Evolutionary conservation across 2,888 invertebrate genomes (phyloP).

Genomic region (Drosophila subsilvestris): DNA sequence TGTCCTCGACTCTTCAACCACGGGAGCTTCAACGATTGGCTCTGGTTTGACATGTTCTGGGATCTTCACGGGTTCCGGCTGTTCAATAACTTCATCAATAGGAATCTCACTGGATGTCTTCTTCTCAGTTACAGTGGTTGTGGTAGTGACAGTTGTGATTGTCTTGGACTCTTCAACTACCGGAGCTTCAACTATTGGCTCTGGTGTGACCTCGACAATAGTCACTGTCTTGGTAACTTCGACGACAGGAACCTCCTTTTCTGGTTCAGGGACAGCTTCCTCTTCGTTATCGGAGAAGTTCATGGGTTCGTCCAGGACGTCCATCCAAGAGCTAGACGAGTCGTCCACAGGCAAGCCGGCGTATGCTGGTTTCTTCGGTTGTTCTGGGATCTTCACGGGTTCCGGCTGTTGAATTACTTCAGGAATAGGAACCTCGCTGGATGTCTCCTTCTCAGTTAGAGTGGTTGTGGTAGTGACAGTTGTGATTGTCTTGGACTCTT

Average conservation of each 20-base stretch:
- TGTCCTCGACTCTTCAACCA: constrained; percentile 70
- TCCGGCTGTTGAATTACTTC: constrained; percentile 9
- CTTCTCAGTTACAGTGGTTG: constrained; percentile 15
- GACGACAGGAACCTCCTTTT: neutral
- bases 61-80: constrained; percentile 36
- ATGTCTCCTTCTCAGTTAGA: neutral
- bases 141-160: constrained; percentile 16
- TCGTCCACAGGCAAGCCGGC: constrained; percentile 79
- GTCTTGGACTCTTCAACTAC: constrained; percentile 15
- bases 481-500: constrained; percentile 13
- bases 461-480: constrained; percentile 27
- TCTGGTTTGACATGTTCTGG: no score
- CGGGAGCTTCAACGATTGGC: constrained; percentile 51
- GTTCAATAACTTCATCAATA: constrained; percentile 1
- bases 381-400: constrained; percentile 42
- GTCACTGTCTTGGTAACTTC: neutral
- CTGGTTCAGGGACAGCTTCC: neutral
- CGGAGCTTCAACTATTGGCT: constrained; percentile 12
- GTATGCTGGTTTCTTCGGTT: constrained; percentile 61
- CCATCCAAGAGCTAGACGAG: constrained; percentile 78
- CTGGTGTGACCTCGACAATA: constrained; percentile 4
- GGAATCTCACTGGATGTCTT: constrained; percentile 9
- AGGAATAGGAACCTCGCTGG: constrained; percentile 4
- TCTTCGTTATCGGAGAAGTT: constrained; percentile 56
- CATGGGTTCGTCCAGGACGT: constrained; percentile 74